A percentile compares a stretch with the other conserved stretches of the same genome.
Conservation (phyloP, 2,888 invertebrate species). For the Tryphoninae sp. region DNA sequence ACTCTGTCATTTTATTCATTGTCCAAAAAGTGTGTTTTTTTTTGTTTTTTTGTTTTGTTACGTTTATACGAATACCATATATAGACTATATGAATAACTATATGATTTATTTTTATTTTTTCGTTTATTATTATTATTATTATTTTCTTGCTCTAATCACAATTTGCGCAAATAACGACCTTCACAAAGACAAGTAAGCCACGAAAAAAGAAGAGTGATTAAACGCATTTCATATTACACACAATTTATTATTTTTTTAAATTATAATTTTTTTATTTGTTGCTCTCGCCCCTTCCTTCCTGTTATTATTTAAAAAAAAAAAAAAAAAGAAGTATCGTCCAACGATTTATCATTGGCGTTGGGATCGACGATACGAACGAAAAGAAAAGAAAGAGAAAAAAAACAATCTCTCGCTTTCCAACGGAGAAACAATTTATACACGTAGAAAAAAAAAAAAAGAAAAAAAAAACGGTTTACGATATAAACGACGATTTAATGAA, state of each 20-base stretch:
- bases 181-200: constrained; percentile 76
- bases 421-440: constrained; percentile 42
- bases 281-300: not conserved
- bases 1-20: constrained; percentile 17
- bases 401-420: constrained; percentile 33
- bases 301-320: not conserved
- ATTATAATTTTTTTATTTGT: constrained; percentile 37
- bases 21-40: constrained; percentile 57
- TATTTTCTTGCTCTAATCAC: constrained; percentile 68
- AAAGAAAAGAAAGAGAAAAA: not conserved
- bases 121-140: constrained; percentile 38
- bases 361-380: constrained; percentile 29
- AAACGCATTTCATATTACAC: constrained; percentile 46
- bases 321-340: constrained; percentile 25
- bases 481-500: constrained; percentile 33
- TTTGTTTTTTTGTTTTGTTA: constrained; percentile 51
- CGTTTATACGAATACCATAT: constrained; percentile 65
- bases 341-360: constrained; percentile 42
- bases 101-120: constrained; percentile 72
- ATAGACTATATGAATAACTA: constrained; percentile 71
- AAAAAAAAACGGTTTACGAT: constrained; percentile 17
- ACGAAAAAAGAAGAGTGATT: constrained; percentile 65
- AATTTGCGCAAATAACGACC: constrained; percentile 75
- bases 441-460: constrained; percentile 29
- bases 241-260: constrained; percentile 41